These are phyloP conservation scores for Ptyas mucosa DNA, from an alignment of 2,113 vertebrate genomes.

Conservation along the genomic window DNA sequence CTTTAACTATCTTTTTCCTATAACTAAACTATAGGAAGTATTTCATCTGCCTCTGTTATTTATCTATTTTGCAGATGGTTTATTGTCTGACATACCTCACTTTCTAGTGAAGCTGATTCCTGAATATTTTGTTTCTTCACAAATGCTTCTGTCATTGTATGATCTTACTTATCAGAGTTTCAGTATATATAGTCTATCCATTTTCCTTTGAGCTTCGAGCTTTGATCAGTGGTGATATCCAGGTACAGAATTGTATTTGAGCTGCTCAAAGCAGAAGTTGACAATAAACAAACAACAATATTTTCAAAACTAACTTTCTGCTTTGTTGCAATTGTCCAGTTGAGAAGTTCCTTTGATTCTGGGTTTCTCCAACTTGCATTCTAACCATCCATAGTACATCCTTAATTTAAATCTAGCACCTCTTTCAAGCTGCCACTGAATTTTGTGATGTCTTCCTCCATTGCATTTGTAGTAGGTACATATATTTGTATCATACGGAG, in stretches of 20 bases:
- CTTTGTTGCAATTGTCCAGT: not conserved
- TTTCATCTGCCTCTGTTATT: not conserved
- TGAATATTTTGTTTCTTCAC: not conserved
- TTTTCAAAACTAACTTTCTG: not conserved
- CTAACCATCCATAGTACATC: not conserved
- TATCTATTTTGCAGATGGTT: not conserved
- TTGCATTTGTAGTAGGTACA: not conserved
- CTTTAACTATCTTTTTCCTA: not conserved
- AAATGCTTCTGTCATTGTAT: not conserved
- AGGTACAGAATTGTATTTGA: not conserved
- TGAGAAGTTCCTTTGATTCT: not conserved
- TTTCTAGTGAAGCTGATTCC: not conserved
- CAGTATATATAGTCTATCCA: not conserved
- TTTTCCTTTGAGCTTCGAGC: not conserved
- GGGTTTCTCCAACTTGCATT: not conserved
- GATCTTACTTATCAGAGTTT: not conserved
- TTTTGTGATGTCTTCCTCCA: not conserved
- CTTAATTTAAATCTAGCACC: not conserved
- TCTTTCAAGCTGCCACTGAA: not conserved
- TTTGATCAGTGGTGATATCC: not conserved
- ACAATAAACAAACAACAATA: not conserved
- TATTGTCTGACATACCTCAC: not conserved
- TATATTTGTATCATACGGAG: not conserved
- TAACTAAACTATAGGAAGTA: not conserved
- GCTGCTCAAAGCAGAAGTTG: not conserved